Conservation (phyloP, 2,113 vertebrate species). For the Cyprinodon variegatus region DNA sequence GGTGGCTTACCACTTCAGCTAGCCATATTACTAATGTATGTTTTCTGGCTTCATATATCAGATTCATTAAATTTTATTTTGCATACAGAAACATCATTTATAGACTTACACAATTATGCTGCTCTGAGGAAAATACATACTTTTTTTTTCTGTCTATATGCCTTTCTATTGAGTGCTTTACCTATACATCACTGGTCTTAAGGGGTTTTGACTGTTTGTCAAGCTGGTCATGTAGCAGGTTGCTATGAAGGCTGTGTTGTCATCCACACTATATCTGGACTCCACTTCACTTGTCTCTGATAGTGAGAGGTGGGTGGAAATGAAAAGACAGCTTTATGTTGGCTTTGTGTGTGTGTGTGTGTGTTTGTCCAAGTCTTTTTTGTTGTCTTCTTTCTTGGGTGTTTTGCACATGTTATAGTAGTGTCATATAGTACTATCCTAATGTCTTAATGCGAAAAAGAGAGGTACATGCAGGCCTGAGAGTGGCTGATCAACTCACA, state of each 20-base stretch:
- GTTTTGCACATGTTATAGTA: constrained; percentile 47
- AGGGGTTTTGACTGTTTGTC: constrained; percentile 13
- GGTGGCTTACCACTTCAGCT: too few relatives aligned
- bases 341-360: constrained; percentile 11
- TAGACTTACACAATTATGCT: not conserved
- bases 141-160: constrained; percentile 6
- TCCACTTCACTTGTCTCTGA: constrained; percentile 35
- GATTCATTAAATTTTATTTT: not conserved
- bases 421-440: constrained; percentile 15
- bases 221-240: constrained; percentile 21
- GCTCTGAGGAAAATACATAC: not conserved
- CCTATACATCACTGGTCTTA: not conserved
- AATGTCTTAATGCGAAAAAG: constrained; percentile 22
- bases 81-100: not conserved
- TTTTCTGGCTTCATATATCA: not conserved
- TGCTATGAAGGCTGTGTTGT: constrained; percentile 26
- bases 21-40: not conserved
- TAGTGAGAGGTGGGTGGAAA: constrained; percentile 47
- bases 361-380: constrained; percentile 14
- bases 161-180: not conserved
- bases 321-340: constrained; percentile 27
- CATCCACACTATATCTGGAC: constrained; percentile 49
- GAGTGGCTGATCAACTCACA: constrained; percentile 35
- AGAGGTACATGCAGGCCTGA: constrained; percentile 36
- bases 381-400: constrained; percentile 17